Evolutionary conservation across 2,113 vertebrate species (phyloP).

Genomic region (Neogale vison): DNA sequence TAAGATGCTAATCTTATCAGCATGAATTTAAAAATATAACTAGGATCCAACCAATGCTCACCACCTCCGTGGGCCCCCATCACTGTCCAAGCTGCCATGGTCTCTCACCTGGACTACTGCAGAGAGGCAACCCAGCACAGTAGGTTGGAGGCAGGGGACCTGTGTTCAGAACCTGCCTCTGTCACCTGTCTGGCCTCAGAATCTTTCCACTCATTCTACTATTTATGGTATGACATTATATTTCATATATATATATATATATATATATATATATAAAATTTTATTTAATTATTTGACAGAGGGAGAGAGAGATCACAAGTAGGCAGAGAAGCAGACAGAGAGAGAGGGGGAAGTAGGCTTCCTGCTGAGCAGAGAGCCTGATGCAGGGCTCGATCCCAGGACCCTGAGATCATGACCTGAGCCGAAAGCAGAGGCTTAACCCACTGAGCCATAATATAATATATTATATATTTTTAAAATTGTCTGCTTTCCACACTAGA

Average conservation of each 20-base stretch:
- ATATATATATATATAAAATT: no score
- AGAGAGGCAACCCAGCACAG: accelerated
- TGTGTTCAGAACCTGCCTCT: neutral
- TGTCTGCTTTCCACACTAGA: neutral
- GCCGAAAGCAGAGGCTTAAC: no score
- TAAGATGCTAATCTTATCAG: neutral
- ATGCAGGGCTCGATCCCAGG: no score
- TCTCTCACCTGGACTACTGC: neutral
- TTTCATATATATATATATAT: neutral
- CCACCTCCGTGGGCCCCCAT: neutral
- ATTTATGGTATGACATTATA: neutral
- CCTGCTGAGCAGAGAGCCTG: no score
- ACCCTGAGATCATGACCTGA: no score
- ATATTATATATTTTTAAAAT: neutral
- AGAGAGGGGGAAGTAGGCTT: no score
- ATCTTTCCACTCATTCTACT: neutral
- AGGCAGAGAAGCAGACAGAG: no score
- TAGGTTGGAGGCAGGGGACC: neutral
- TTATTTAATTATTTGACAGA: no score
- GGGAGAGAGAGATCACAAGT: no score
- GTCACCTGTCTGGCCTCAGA: neutral
- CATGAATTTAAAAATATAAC: neutral
- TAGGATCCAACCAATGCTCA: neutral
- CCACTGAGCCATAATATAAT: no score
- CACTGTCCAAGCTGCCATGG: accelerated